phyloP scores from a whole-genome alignment of 2,113 vertebrate species.

The Cygnus buccinator region DNA sequence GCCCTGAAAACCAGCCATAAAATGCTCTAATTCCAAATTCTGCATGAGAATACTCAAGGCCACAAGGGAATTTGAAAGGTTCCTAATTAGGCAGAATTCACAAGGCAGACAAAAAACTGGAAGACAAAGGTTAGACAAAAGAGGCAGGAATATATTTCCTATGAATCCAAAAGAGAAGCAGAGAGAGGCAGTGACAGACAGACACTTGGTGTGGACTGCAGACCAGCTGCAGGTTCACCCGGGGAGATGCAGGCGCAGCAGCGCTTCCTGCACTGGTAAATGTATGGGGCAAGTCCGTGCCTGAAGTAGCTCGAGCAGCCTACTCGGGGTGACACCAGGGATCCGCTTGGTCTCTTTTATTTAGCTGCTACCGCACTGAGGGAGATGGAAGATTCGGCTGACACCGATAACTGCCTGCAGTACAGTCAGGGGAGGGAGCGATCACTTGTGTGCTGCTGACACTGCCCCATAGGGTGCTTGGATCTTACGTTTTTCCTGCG shows the following conservation, averaged over 20 bases:
- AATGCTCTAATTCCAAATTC: conserved; percentile 52
- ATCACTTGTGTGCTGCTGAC: background rate
- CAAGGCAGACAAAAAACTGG: conserved; percentile 46
- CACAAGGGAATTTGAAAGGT: conserved; percentile 56
- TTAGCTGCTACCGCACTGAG: background rate
- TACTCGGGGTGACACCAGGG: background rate
- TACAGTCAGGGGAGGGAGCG: background rate
- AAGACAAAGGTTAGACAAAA: conserved; percentile 62
- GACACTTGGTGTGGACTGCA: background rate
- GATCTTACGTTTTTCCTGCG: rapidly evolving
- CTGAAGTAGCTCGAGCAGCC: background rate
- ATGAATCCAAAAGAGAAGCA: background rate
- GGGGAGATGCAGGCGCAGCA: background rate
- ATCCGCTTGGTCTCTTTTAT: conserved; percentile 14
- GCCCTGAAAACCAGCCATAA: conserved; percentile 29
- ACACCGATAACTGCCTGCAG: background rate
- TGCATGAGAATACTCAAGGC: conserved; percentile 46
- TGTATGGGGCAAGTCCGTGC: background rate
- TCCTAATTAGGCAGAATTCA: conserved; percentile 70
- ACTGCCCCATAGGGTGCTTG: background rate
- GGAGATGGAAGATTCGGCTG: background rate
- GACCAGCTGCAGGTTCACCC: background rate
- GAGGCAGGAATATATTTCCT: conserved; percentile 27
- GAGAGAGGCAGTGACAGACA: background rate
- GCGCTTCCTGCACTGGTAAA: background rate